These are phyloP conservation scores for Rhyzopertha dominica DNA, from an alignment of 1,140 invertebrate species.

Conservation along the genomic window DNA sequence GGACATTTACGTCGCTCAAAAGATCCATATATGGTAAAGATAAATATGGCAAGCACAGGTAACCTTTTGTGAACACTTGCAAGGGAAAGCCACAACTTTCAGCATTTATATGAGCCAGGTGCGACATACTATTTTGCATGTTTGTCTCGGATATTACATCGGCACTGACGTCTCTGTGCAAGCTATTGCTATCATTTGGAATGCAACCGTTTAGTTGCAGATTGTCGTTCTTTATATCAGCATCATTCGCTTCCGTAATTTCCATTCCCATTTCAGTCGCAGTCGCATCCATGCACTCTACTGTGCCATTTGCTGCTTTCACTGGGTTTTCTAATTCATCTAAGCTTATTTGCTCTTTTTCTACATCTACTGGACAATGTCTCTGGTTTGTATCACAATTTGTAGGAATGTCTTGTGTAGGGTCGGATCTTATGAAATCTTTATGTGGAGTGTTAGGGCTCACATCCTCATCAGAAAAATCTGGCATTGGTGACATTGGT, in stretches of 20 bases:
- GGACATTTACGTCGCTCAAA: constrained; percentile 78
- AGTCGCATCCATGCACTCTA: too few relatives aligned
- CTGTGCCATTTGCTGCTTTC: too few relatives aligned
- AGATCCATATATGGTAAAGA: constrained; percentile 94
- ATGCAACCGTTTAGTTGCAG: constrained; percentile 34
- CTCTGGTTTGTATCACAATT: too few relatives aligned
- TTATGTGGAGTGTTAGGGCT: constrained; percentile 33
- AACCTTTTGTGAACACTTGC: constrained; percentile 86
- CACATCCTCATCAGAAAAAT: constrained; percentile 52
- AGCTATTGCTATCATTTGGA: constrained; percentile 47
- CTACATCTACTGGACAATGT: too few relatives aligned
- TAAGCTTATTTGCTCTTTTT: too few relatives aligned
- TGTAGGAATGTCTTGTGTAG: too few relatives aligned
- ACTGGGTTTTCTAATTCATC: too few relatives aligned
- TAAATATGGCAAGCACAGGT: constrained; percentile 92
- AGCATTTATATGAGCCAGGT: constrained; percentile 59
- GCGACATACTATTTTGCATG: constrained; percentile 48
- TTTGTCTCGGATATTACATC: constrained; percentile 56
- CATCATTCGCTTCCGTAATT: constrained; percentile 14
- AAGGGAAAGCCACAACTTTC: constrained; percentile 83
- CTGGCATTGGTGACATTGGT: constrained; percentile 73
- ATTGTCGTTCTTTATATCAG: constrained; percentile 18
- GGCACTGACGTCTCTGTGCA: constrained; percentile 57
- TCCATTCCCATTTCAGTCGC: constrained; percentile 17
- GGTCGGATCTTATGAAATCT: too few relatives aligned